Evolutionary conservation across 1,140 invertebrate genomes (phyloP).

Genomic region (Pseudomyrmex dendroicus): DNA sequence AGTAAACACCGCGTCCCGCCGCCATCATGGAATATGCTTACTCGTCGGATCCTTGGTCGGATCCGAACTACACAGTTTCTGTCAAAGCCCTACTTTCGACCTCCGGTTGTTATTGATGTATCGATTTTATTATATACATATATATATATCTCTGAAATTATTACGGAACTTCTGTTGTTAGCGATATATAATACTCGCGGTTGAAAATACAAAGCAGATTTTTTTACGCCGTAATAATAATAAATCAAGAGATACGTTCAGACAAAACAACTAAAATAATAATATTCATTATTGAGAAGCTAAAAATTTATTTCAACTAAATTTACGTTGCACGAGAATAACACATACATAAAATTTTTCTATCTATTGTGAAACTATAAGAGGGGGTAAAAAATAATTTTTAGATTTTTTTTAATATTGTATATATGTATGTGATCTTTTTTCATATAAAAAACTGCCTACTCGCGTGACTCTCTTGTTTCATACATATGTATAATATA

Average conservation of each 20-base stretch:
- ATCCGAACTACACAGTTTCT: neutral
- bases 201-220: neutral
- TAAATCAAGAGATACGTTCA: neutral
- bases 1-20: conserved; percentile 36
- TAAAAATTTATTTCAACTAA: no score
- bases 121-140: conserved; percentile 19
- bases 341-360: no score
- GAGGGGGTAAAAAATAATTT: no score
- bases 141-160: neutral
- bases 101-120: conserved; percentile 36
- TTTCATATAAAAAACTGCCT: neutral
- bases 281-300: no score
- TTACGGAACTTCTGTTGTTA: conserved; percentile 22
- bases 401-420: no score
- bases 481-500: no score
- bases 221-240: neutral
- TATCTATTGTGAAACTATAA: no score
- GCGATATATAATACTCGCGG: neutral
- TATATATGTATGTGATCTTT: neutral
- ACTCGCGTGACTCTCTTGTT: no score
- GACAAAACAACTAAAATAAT: no score
- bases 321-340: no score
- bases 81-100: conserved; percentile 5
- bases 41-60: conserved; percentile 9
- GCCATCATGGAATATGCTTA: conserved; percentile 46